Base-by-base conservation (phyloP, 2,113 vertebrate genomes). In the Macquaria ambigua region DNA sequence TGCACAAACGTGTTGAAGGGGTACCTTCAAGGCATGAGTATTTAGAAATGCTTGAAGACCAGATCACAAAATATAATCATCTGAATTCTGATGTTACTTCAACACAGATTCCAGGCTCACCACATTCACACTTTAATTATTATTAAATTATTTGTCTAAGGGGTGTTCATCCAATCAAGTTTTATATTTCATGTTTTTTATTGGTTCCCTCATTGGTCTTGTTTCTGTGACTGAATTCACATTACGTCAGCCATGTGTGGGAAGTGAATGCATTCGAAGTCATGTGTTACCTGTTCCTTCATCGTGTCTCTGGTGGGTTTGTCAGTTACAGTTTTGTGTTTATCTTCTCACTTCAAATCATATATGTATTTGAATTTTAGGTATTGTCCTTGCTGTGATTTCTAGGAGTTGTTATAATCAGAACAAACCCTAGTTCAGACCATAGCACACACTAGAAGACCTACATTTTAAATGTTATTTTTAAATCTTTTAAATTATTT, bases 301-400 rank as follows among this genome's bases (percentile, higher is more conserved):
- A 41, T 64, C 50, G 2, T 9, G 8, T 82, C 2, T 77, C 5
- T 37, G 56, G 23, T 52, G 11, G 20, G 41, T 73, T 41, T 55
- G 20, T 81, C 15, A 16, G 31, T 75, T 37, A 53, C n/a, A 28
- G 3, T 79, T 75, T 62, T 55, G 11, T 58, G 8, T 68, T 39
- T 80, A 34, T 73, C 62, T 12, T 68, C 37, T 88, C 20, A 62
- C 68, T 79, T 83, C 6, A 23, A 6, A 75, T 23, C 12, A 6
- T 39, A 8, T 25, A 5, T 69, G 0, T 50, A 23, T 73, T 69
- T 81, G 11, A 43, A n/a, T 41, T 46, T 67, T 8, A 59, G 70
- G 21, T 55, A 16, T 25, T 55, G 20, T 82, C 31, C 3, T 50
- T 75, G 28, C 12, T 59, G 50, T 63, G 28, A 78, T 67, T 76